These are phyloP conservation scores for Drosophila monieri DNA, from an alignment of 2,888 invertebrate species.

Conservation along the genomic window DNA sequence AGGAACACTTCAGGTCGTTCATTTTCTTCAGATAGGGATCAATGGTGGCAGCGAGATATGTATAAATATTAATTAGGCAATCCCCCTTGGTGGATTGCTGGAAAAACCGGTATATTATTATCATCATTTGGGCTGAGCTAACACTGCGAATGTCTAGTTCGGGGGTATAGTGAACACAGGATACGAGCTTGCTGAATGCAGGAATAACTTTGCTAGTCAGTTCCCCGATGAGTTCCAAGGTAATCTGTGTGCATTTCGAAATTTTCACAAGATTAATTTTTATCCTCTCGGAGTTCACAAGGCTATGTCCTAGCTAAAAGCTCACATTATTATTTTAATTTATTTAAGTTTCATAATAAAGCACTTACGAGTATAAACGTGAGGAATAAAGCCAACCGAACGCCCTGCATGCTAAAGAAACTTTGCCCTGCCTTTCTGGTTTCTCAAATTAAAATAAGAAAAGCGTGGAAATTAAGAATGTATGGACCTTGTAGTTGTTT, in stretches of 20 bases:
- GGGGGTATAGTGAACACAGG: background rate
- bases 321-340: background rate
- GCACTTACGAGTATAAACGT: background rate
- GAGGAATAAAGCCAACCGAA: background rate
- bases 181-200: background rate
- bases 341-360: background rate
- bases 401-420: background rate
- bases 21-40: background rate
- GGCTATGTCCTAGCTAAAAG: background rate
- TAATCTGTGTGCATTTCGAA: background rate
- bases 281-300: background rate
- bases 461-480: background rate
- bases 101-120: constrained; percentile 2
- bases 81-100: background rate
- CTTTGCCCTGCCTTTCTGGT: background rate
- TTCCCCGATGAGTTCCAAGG: background rate
- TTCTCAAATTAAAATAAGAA: background rate
- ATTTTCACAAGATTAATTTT: background rate
- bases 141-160: background rate
- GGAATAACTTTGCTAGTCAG: background rate
- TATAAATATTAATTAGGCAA: constrained; percentile 3
- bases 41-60: background rate
- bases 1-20: background rate
- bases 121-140: background rate
- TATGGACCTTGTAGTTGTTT: background rate